Conservation (phyloP, 2,888 invertebrate genomes). For the Bombylius discolor region DNA sequence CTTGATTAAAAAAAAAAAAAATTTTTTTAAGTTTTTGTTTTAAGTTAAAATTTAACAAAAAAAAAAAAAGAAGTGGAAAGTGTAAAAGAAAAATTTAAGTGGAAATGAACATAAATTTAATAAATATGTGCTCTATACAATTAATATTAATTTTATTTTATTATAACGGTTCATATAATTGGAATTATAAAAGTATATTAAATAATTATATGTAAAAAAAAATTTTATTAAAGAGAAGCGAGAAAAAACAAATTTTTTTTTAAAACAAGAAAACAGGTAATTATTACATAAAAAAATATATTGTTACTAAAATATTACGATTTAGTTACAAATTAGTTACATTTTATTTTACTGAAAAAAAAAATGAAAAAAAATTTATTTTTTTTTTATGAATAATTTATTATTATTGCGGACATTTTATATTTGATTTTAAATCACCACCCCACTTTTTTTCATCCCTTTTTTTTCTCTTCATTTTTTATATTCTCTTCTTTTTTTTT, state of each 20-base stretch:
- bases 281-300: too few species aligned
- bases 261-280: neutral
- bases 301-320: too few species aligned
- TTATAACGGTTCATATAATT: slow-evolving; percentile 38
- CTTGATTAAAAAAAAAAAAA: neutral
- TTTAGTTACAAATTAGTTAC: too few species aligned
- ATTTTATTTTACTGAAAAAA: too few species aligned
- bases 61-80: neutral
- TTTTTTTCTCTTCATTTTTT: too few species aligned
- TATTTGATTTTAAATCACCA: too few species aligned
- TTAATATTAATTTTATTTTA: slow-evolving; percentile 38
- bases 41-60: neutral
- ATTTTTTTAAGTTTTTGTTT: neutral
- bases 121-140: slow-evolving; percentile 33
- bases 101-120: slow-evolving; percentile 17
- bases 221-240: neutral
- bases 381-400: too few species aligned
- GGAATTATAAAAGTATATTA: slow-evolving; percentile 28
- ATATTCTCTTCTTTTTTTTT: too few species aligned
- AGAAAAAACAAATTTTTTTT: neutral
- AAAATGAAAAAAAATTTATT: too few species aligned
- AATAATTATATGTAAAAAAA: neutral
- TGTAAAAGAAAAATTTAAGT: neutral
- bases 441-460: too few species aligned
- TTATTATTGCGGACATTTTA: too few species aligned